A percentile compares a stretch with the other conserved stretches of the same genome.
phyloP scores from a whole-genome alignment of 2,888 invertebrate species.

The Epirrhoe tristata region DNA sequence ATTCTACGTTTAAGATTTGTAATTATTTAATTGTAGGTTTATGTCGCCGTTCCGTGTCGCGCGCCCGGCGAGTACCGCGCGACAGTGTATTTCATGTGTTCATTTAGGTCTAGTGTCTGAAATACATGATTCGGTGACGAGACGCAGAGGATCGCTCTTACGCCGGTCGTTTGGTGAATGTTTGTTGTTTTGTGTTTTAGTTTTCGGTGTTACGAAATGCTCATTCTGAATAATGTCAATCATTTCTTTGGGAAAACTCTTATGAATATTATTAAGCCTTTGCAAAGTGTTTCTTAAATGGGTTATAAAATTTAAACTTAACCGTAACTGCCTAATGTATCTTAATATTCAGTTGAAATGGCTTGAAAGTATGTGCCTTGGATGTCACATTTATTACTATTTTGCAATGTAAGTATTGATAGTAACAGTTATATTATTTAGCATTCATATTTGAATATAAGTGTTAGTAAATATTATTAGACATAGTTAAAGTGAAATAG shows the following conservation, averaged over 20 bases:
- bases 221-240: slow-evolving; percentile 84
- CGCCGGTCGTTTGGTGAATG: slow-evolving; percentile 74
- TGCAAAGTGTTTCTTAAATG: slow-evolving; percentile 25
- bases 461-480: slow-evolving; percentile 30
- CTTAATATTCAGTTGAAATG: slow-evolving; percentile 24
- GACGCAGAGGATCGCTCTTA: slow-evolving; percentile 68
- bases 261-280: slow-evolving; percentile 46
- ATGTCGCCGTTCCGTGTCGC: slow-evolving; percentile 65
- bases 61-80: slow-evolving; percentile 58
- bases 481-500: slow-evolving; percentile 27
- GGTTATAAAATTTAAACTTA: slow-evolving; percentile 15
- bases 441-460: slow-evolving; percentile 28
- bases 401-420: slow-evolving; percentile 21
- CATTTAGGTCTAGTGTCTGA: slow-evolving; percentile 83
- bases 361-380: slow-evolving; percentile 31
- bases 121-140: slow-evolving; percentile 71
- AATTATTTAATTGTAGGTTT: slow-evolving; percentile 79
- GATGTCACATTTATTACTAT: slow-evolving; percentile 25
- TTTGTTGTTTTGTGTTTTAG: slow-evolving; percentile 82
- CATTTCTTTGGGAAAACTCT: slow-evolving; percentile 76
- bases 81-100: slow-evolving; percentile 83
- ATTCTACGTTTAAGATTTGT: slow-evolving; percentile 81
- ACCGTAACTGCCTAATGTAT: slow-evolving; percentile 11
- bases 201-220: slow-evolving; percentile 73
- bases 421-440: slow-evolving; percentile 22